phyloP scores from a whole-genome alignment of 2,888 invertebrate genomes.

The Barypeithes pellucidus region DNA sequence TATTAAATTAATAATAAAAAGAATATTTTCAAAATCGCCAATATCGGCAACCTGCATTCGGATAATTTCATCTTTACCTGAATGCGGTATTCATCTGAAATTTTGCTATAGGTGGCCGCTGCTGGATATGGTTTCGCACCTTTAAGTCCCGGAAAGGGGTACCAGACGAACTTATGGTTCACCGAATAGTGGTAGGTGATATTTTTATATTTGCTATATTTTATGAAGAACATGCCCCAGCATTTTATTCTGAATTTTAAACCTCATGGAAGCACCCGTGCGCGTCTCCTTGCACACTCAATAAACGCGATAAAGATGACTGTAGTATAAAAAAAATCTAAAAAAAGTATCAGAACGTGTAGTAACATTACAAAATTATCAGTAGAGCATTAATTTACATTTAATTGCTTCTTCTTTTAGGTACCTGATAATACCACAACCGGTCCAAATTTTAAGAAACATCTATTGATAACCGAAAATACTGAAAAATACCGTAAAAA shows the following conservation, averaged over 20 bases:
- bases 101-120: slow-evolving; percentile 66
- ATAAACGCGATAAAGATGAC: no score
- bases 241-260: no score
- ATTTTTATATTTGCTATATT: neutral
- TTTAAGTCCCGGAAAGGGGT: slow-evolving; percentile 81
- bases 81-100: neutral
- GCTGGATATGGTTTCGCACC: slow-evolving; percentile 79
- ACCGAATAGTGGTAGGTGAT: slow-evolving; percentile 74
- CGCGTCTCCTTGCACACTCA: no score
- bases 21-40: no score
- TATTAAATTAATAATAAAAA: no score
- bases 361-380: no score
- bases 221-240: no score
- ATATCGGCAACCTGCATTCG: no score
- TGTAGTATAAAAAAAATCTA: no score
- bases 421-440: slow-evolving; percentile 47
- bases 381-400: no score
- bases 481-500: neutral
- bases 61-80: neutral
- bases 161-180: slow-evolving; percentile 83
- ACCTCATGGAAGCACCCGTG: no score
- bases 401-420: slow-evolving; percentile 37
- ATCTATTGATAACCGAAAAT: slow-evolving; percentile 23
- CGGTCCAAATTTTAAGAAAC: slow-evolving; percentile 40
- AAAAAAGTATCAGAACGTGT: no score